Conservation (phyloP, 1,140 invertebrate species). For the Ctenoplectra terminalis region DNA sequence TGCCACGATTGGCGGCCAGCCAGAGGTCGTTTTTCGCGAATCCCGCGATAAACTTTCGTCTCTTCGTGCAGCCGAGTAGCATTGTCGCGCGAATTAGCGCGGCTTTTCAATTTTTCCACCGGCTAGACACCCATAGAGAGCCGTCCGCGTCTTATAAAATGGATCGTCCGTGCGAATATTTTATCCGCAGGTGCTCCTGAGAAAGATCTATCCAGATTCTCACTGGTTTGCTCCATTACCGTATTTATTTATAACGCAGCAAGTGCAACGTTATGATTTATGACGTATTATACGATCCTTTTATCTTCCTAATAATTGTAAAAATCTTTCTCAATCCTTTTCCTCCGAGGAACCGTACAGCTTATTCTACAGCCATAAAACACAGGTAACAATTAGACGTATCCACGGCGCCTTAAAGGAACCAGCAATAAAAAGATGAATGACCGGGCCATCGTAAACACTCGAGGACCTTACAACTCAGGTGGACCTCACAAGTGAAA, state of each 20-base stretch:
- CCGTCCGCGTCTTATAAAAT: neutral
- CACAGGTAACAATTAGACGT: conserved; percentile 8
- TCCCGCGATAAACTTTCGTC: conserved; percentile 57
- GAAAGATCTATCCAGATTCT: neutral
- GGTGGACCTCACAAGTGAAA: conserved; percentile 16
- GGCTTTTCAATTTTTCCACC: conserved; percentile 46
- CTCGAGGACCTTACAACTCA: neutral
- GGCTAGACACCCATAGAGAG: conserved; percentile 14
- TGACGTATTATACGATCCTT: no score
- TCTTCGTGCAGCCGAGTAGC: neutral
- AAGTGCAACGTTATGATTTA: no score
- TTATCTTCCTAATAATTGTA: neutral
- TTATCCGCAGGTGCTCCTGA: neutral
- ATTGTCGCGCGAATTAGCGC: conserved; percentile 54
- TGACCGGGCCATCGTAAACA: neutral
- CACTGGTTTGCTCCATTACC: neutral
- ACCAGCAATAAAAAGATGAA: neutral
- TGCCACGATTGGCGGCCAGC: conserved; percentile 71
- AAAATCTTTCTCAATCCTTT: neutral
- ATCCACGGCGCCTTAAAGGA: no score
- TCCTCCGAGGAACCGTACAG: neutral
- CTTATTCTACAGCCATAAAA: conserved; percentile 5
- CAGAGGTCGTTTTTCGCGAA: conserved; percentile 78
- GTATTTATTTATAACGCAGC: neutral
- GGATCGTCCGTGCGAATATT: neutral